Evolutionary conservation across 2,113 vertebrate genomes (phyloP), one percentile per base, ranked within the genome.

Genomic region (Lipophrys pholis): DNA sequence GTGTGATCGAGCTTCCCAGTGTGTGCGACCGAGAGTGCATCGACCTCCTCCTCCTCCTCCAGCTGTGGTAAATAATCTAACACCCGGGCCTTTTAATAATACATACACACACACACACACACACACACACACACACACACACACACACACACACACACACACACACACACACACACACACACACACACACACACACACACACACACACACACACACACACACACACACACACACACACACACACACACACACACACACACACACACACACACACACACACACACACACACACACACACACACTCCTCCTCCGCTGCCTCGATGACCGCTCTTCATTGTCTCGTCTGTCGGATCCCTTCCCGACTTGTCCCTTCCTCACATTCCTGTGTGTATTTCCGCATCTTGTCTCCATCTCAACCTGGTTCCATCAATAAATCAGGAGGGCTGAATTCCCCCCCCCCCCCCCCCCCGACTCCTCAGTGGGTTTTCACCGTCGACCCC

Each of bases 31-130:
- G 53, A 61, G 15, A 11, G 51, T 55, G 38, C 39, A 82, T 78
- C 39, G 9, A 17, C 63, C 60, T 38, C 35, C n/a, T 59, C 48
- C 54, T 72, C 36, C 76, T 30, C 21, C 21, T 30, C 21, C 21
- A 30, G 85, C 46, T 78, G 81, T 36, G 78, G 83, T 90, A 86
- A 90, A 90, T 88, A 86, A 86, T 83, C 86, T 42, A 90, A 86
- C 71, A 83, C 65, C 53, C 2, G 1, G 7, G 48, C 71, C 76
- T 11, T 79, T 90, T 66, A 88, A 88, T 88, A 79, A 90, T 55
- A 78, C 69, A 90, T 80, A 46, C 38, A 48, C 36, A n/a, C 55
- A 42, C 17, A 30, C 21, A 30, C 21, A 30, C 21, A 30, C 21
- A 30, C n/a, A n/a, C n/a, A n/a, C n/a, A n/a, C n/a, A n/a, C n/a